A percentile compares a stretch with the other conserved stretches of the same genome.
These are phyloP conservation scores for Pinna nobilis DNA, from an alignment of 1,140 invertebrate species.

Conservation along the genomic window DNA sequence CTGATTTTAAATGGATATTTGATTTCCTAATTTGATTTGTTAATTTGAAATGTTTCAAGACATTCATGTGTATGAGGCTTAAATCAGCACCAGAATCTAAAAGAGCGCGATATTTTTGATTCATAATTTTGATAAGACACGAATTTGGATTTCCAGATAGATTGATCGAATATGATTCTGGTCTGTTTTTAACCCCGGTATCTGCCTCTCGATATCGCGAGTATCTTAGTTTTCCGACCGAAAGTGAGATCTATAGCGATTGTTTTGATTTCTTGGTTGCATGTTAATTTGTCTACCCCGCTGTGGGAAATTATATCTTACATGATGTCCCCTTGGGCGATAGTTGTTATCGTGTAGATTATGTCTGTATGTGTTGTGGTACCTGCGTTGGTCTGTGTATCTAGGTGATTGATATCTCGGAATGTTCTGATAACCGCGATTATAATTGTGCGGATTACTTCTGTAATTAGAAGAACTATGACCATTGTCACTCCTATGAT, in stretches of 20 bases:
- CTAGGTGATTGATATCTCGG: too few species aligned
- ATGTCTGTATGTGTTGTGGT: too few species aligned
- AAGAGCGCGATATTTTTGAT: conserved; percentile 26
- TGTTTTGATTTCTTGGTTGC: too few species aligned
- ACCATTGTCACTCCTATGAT: neutral
- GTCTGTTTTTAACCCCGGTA: neutral
- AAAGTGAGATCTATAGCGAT: too few species aligned
- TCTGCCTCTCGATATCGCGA: neutral
- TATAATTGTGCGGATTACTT: too few species aligned
- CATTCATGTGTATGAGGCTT: conserved; percentile 12
- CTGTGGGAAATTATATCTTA: too few species aligned
- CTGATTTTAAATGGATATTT: conserved; percentile 21
- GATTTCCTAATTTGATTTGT: conserved; percentile 10
- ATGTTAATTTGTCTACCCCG: too few species aligned
- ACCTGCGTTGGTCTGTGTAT: too few species aligned
- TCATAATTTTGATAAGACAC: conserved; percentile 32
- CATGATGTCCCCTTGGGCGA: too few species aligned
- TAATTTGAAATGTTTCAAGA: conserved; percentile 10
- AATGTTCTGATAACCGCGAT: too few species aligned
- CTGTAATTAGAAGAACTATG: neutral
- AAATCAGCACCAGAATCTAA: conserved; percentile 29
- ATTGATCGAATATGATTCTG: neutral
- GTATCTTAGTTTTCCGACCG: conserved; percentile 28
- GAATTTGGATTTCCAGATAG: conserved; percentile 17
- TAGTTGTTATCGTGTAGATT: too few species aligned